Evolutionary conservation across 1,140 invertebrate genomes (phyloP).

Genomic region (Vanessa tameamea): DNA sequence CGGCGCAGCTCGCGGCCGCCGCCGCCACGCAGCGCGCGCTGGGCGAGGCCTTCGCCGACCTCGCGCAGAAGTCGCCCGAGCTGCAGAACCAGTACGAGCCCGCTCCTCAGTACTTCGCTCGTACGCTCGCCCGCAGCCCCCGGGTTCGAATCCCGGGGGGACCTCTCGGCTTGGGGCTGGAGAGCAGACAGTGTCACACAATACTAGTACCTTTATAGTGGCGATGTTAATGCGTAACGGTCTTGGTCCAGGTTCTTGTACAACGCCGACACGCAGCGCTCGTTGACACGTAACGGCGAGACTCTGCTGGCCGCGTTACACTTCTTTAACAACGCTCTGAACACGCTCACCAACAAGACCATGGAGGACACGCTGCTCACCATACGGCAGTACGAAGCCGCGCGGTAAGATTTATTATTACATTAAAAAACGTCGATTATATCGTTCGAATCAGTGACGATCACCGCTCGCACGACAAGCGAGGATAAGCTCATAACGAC

Average conservation of each 20-base stretch:
- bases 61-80: conserved; percentile 96
- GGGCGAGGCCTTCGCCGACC: conserved; percentile 95
- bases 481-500: too few species aligned
- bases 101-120: neutral
- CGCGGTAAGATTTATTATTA: conserved; percentile 82
- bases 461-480: too few species aligned
- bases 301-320: conserved; percentile 94
- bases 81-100: conserved; percentile 87
- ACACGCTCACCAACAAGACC: conserved; percentile 97
- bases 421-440: neutral
- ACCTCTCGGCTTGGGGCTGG: too few species aligned
- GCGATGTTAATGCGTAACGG: neutral
- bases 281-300: conserved; percentile 96
- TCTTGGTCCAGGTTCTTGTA: conserved; percentile 90
- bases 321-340: conserved; percentile 97
- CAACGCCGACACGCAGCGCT: conserved; percentile 97
- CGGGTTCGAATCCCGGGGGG: too few species aligned
- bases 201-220: too few species aligned
- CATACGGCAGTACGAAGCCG: conserved; percentile 94
- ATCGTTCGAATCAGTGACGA: too few species aligned
- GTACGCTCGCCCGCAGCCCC: neutral
- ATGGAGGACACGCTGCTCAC: conserved; percentile 98
- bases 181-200: too few species aligned
- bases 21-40: conserved; percentile 87
- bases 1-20: conserved; percentile 88